Base-by-base conservation (phyloP, 2,888 invertebrate species). In the Pachycephus smyrnensis region DNA sequence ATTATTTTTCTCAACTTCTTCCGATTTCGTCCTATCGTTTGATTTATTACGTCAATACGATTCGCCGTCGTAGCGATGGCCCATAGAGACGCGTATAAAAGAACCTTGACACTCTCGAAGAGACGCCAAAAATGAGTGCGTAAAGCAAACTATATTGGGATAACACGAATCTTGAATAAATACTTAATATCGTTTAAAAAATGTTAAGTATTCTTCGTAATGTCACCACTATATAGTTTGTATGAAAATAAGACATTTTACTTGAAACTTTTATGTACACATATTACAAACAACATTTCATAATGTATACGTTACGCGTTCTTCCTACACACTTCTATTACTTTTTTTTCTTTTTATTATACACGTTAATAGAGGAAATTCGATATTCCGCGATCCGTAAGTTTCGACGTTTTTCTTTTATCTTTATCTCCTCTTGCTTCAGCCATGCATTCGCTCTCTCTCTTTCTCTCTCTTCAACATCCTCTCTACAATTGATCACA, bases 171-270 rank as follows among this genome's bases (percentile, higher is more conserved):
- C 82, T 82, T 82, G 85, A 88, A 88, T 88, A 88, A 89, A 89
- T 89, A 89, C 86, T 86, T 86, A 87, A 87, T 84, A 86, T 88
- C 86, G 87, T 82, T 55, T 85, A 88, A 81, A 82, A 84, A 86
- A 88, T 84, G 80, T 86, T 86, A 88, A 89, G 86, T 89, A 89
- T 88, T 88, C 84, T 86, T 86, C 85, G 83, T 85, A 86, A 85
- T 88, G 86, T 86, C 87, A 87, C 84, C 88, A 83, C 86, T 89
- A 88, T 87, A 87, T 87, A 88, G 85, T 89, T 90, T 89, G 89
- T 90, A 90, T 87, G 90, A 90, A 90, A 90, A 90, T 90, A 90
- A 90, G 86, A 90, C 90, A 88, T 83, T 89, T 89, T 88, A 88
- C 88, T 90, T 88, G 87, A 88, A 86, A 87, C 87, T 89, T 89